A percentile compares a stretch with the other conserved stretches of the same genome.
These are phyloP conservation scores for Tichodroma muraria DNA, from an alignment of 2,113 vertebrate genomes.

Conservation along the genomic window DNA sequence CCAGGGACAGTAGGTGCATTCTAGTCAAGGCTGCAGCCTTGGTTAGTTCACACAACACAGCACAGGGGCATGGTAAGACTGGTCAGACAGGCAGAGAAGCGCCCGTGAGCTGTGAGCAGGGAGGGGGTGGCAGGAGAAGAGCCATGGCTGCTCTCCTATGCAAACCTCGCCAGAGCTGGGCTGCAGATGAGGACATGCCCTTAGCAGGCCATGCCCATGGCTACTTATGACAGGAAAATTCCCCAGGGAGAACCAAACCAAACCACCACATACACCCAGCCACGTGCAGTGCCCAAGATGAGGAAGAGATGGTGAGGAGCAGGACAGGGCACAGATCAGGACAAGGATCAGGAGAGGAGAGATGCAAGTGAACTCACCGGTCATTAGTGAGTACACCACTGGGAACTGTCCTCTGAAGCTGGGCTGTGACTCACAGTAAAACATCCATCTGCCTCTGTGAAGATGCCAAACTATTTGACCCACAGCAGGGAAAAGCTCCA, in stretches of 20 bases:
- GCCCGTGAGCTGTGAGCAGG: fast-evolving
- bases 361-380: fast-evolving
- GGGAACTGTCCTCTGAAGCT: background rate
- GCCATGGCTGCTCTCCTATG: background rate
- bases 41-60: fast-evolving
- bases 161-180: background rate
- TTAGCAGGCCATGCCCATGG: background rate
- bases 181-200: background rate
- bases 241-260: background rate
- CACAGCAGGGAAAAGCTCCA: background rate
- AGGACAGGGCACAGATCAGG: background rate
- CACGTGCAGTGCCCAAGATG: background rate
- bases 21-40: background rate
- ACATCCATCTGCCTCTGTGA: background rate
- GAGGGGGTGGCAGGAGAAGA: background rate
- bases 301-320: background rate
- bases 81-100: background rate
- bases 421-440: background rate
- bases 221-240: background rate
- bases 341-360: background rate
- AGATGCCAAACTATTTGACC: background rate
- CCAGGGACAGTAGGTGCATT: background rate
- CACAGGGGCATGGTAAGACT: fast-evolving
- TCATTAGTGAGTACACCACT: background rate
- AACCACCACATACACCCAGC: background rate